Conservation (phyloP, 2,888 invertebrate species). For the Muschampia plurimacula region DNA sequence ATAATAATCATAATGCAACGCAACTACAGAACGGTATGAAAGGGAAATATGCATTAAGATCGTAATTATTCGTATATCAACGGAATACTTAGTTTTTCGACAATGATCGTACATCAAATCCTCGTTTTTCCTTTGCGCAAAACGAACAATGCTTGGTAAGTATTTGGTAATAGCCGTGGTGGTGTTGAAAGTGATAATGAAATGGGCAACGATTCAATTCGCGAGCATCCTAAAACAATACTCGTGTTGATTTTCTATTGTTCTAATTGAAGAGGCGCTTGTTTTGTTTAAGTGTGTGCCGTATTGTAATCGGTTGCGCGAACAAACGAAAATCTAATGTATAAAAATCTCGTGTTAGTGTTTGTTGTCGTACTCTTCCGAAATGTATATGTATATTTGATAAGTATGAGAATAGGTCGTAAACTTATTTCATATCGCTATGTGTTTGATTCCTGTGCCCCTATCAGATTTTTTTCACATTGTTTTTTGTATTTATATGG, state of each 20-base stretch:
- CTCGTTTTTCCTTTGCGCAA: constrained; percentile 30
- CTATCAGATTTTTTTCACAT: too few species aligned
- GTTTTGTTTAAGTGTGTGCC: background rate
- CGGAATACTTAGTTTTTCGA: constrained; percentile 23
- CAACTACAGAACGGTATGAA: constrained; percentile 41
- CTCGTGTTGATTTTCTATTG: constrained; percentile 39
- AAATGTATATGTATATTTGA: too few species aligned
- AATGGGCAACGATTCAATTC: constrained; percentile 39
- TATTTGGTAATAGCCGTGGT: constrained; percentile 28
- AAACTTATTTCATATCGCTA: too few species aligned
- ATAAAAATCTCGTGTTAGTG: too few species aligned
- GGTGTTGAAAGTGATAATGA: constrained; percentile 34
- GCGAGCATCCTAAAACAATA: constrained; percentile 39
- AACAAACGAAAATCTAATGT: background rate
- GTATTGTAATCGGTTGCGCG: background rate
- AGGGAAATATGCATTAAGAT: constrained; percentile 18
- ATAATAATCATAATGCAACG: constrained; percentile 56
- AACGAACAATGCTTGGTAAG: constrained; percentile 24
- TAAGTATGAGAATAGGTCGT: too few species aligned
- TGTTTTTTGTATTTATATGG: too few species aligned
- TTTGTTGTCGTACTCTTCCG: too few species aligned
- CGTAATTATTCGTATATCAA: constrained; percentile 20
- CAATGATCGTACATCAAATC: constrained; percentile 11
- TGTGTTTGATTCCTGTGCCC: too few species aligned
- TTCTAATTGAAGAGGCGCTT: constrained; percentile 31